These are phyloP conservation scores for Theocolax elegans DNA, from an alignment of 1,140 invertebrate genomes.

Conservation along the genomic window DNA sequence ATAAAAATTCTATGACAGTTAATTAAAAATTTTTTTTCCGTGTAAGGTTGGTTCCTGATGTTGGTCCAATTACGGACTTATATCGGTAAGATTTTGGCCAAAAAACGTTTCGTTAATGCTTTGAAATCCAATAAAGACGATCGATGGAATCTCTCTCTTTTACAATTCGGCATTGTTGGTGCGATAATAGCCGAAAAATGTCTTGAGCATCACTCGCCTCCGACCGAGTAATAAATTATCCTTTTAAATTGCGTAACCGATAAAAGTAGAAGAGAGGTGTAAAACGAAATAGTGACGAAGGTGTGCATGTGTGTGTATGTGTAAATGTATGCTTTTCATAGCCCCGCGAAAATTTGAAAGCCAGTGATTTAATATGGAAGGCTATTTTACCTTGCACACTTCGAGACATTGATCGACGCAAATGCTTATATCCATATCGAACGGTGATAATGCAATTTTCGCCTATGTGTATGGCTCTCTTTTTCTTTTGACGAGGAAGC, in stretches of 20 bases:
- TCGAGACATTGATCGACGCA: conserved; percentile 1
- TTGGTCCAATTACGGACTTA: too few species aligned
- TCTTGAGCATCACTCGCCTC: too few species aligned
- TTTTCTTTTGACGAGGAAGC: conserved; percentile 27
- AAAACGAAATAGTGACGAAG: not conserved
- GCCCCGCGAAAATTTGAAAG: conserved; percentile 18
- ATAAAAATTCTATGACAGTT: too few species aligned
- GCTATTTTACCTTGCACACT: conserved; percentile 7
- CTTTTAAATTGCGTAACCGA: not conserved
- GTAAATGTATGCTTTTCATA: not conserved
- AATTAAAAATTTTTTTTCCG: too few species aligned
- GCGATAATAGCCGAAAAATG: too few species aligned
- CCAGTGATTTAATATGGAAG: conserved; percentile 26
- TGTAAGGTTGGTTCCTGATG: too few species aligned
- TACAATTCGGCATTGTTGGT: too few species aligned
- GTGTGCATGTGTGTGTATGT: too few species aligned
- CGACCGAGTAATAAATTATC: conserved; percentile 22
- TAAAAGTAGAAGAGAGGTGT: not conserved
- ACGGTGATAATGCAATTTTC: conserved; percentile 39
- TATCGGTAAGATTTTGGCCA: too few species aligned
- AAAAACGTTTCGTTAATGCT: too few species aligned
- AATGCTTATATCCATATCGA: conserved; percentile 27
- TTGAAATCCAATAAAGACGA: too few species aligned
- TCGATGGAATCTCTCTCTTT: too few species aligned
- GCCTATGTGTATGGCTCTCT: conserved; percentile 10